Conservation (phyloP, 2,888 invertebrate species). For the Limulus polyphemus region DNA sequence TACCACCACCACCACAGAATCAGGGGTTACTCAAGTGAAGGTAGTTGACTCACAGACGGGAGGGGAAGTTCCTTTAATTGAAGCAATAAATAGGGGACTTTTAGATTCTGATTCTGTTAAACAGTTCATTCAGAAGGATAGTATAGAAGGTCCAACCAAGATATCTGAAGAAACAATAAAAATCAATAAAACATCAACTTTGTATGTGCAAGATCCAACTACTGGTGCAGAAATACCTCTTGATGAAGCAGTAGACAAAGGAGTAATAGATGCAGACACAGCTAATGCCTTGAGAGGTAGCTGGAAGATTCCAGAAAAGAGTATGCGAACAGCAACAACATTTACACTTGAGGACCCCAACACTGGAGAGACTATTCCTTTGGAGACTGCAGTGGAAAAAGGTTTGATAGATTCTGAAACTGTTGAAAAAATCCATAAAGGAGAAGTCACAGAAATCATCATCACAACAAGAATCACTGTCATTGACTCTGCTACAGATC, state of each 20-base stretch:
- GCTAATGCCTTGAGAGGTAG: slow-evolving; percentile 9
- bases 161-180: slow-evolving; percentile 59
- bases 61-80: slow-evolving; percentile 60
- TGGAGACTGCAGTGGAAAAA: slow-evolving; percentile 61
- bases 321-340: not conserved
- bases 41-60: slow-evolving; percentile 51
- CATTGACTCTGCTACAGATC: slow-evolving; percentile 58
- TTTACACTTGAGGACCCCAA: slow-evolving; percentile 50
- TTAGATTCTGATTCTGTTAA: slow-evolving; percentile 59
- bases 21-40: too few relatives aligned
- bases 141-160: slow-evolving; percentile 59
- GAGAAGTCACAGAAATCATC: slow-evolving; percentile 10
- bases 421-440: slow-evolving; percentile 9
- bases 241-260: slow-evolving; percentile 30
- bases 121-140: slow-evolving; percentile 83
- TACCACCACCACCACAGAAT: not conserved
- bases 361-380: slow-evolving; percentile 62
- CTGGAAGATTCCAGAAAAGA: not conserved
- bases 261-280: slow-evolving; percentile 35
- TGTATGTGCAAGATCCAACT: slow-evolving; percentile 43
- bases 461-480: slow-evolving; percentile 8
- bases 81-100: slow-evolving; percentile 78
- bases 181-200: slow-evolving; percentile 35
- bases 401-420: slow-evolving; percentile 37
- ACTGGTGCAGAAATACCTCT: slow-evolving; percentile 38